phyloP scores from a whole-genome alignment of 1,140 invertebrate genomes.

The Rhyacophila brunnea region DNA sequence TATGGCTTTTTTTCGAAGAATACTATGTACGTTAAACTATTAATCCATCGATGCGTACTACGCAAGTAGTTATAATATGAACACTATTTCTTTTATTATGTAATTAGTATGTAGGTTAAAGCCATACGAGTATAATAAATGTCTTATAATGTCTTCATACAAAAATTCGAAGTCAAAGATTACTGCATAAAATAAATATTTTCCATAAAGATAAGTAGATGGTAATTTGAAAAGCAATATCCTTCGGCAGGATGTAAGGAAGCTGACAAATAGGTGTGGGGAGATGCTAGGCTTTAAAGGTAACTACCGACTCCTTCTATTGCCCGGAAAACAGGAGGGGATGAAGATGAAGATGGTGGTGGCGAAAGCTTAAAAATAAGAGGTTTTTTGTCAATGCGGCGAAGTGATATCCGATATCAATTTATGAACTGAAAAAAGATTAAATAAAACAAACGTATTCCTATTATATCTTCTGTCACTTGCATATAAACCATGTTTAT shows the following conservation, averaged over 20 bases:
- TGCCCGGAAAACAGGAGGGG: conserved; percentile 19
- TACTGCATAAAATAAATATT: conserved; percentile 27
- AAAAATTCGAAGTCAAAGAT: background rate
- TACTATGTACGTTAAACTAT: too few species aligned
- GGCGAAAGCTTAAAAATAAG: conserved; percentile 29
- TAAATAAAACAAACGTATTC: too few species aligned
- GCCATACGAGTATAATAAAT: background rate
- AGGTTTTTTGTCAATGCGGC: too few species aligned
- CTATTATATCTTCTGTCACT: too few species aligned
- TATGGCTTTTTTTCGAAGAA: too few species aligned
- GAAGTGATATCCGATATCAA: background rate
- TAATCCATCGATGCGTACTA: too few species aligned
- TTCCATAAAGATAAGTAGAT: conserved; percentile 34
- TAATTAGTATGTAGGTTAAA: too few species aligned
- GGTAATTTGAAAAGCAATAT: conserved; percentile 38
- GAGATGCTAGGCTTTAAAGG: conserved; percentile 26
- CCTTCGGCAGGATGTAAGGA: conserved; percentile 35
- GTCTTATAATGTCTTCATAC: background rate
- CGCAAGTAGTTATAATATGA: too few species aligned
- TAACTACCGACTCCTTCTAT: conserved; percentile 25
- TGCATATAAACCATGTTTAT: too few species aligned
- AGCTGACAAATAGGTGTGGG: conserved; percentile 35
- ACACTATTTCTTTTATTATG: too few species aligned
- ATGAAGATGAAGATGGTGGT: background rate
- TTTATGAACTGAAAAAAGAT: background rate